Base-by-base conservation (phyloP, 2,888 invertebrate genomes). In the Pimpla rufipes region DNA sequence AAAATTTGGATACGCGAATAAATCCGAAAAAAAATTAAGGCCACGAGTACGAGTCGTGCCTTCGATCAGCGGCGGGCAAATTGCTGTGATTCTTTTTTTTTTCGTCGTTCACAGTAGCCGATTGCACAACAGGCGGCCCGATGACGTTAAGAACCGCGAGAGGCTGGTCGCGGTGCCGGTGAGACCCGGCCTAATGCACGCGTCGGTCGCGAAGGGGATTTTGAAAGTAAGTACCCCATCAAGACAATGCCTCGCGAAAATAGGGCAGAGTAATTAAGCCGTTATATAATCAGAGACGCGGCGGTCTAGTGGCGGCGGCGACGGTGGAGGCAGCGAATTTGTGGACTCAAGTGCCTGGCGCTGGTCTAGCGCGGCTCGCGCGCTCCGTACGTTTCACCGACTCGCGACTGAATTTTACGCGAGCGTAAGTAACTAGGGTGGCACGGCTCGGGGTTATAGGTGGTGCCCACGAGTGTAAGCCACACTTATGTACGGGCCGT, bases 261-360 rank as follows among this genome's bases (percentile, higher is more conserved):
- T 91, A 89, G 92, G 92, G 88, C 92, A 92, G 89, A 90, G 92
- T 91, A 92, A 92, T 92, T 92, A 92, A 92, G 90, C 87, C 88
- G 90, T 92, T 92, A 91, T 92, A 92, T 92, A 92, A 92, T 88
- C 86, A 87, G 88, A 89, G 88, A 89, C 88, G 88, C 89, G 81
- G 75, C 45, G 21, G 55, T 57, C 1, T 47, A 11, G 5, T 64
- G 18, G 66, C 13, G 45, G 47, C 35, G 18, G n/a, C n/a, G 8
- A 16, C 16, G 18, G 16, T 37, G 37, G 37, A 35, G 37, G 37
- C n/a, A 68, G n/a, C n/a, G 40, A 59, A 42, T 59, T 57, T 57
- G 57, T 42, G 4, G 45, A 45, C 84, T 85, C 79, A 80, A 85
- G 75, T 81, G 84, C 74, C 85, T 83, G 5, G 29, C 29, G 3